A percentile compares a stretch with the other conserved stretches of the same genome.
phyloP scores from a whole-genome alignment of 1,140 invertebrate species.

The Phthorimaea operculella region DNA sequence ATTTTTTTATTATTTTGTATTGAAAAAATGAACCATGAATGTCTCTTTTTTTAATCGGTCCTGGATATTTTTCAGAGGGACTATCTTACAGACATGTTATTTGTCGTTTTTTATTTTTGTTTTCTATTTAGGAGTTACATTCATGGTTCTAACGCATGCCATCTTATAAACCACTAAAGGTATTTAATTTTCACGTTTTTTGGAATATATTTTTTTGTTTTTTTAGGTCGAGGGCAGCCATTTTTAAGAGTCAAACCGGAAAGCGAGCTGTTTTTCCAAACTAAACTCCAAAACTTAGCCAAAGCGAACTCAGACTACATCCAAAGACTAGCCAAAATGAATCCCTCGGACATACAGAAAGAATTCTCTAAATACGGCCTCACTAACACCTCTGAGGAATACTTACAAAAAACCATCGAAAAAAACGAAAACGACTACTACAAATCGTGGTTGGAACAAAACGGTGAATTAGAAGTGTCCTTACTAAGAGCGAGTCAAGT shows the following conservation, averaged over 20 bases:
- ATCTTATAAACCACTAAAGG: neutral
- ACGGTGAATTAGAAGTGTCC: constrained; percentile 62
- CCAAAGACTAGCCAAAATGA: constrained; percentile 50
- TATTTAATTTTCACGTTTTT: neutral
- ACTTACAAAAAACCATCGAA: constrained; percentile 27
- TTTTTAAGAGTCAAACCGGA: constrained; percentile 55
- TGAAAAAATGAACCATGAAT: constrained; percentile 58
- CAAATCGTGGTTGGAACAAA: constrained; percentile 62
- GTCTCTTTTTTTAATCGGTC: constrained; percentile 22
- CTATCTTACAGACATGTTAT: constrained; percentile 62
- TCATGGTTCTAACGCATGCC: constrained; percentile 53
- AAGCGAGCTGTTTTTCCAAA: constrained; percentile 55
- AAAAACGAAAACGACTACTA: constrained; percentile 57
- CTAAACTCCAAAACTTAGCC: constrained; percentile 44
- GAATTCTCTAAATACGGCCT: constrained; percentile 56
- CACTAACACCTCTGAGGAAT: constrained; percentile 19
- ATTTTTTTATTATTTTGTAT: constrained; percentile 19
- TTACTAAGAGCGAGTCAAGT: constrained; percentile 44
- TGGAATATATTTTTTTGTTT: constrained; percentile 6
- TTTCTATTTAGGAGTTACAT: constrained; percentile 29
- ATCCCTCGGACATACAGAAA: constrained; percentile 39
- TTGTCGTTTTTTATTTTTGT: constrained; percentile 29
- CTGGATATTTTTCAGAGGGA: constrained; percentile 24
- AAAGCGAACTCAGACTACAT: constrained; percentile 48
- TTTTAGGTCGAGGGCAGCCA: constrained; percentile 34